These are phyloP conservation scores for Pocillopora grandis DNA, from an alignment of 92 coral and sea anemone genomes.

Conservation along the genomic window DNA sequence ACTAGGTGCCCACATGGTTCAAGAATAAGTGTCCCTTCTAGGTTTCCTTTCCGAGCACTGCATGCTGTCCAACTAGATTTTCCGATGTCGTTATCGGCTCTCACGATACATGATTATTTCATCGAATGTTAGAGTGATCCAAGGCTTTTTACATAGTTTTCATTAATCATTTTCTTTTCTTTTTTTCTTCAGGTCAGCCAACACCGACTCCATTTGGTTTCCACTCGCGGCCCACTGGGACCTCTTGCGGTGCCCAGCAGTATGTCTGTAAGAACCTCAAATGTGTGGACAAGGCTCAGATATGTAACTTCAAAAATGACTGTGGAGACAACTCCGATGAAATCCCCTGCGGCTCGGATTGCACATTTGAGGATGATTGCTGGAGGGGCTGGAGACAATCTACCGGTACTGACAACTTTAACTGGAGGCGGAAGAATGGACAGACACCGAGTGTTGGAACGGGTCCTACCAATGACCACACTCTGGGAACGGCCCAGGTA, in stretches of 20 bases:
- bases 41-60: no score
- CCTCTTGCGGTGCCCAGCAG: constrained; percentile 81
- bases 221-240: constrained; percentile 95
- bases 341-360: constrained; percentile 89
- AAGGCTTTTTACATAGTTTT: not conserved
- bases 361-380: constrained; percentile 93
- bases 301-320: constrained; percentile 91
- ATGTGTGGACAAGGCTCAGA: constrained; percentile 93
- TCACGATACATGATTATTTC: no score
- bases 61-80: no score
- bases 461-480: constrained; percentile 88
- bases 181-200: constrained; percentile 74
- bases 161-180: not conserved
- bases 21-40: no score
- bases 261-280: constrained; percentile 84
- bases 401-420: constrained; percentile 81
- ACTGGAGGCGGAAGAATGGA: constrained; percentile 87
- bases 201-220: constrained; percentile 94
- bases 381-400: constrained; percentile 96
- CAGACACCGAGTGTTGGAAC: constrained; percentile 76
- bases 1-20: no score
- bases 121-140: not conserved
- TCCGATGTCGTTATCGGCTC: no score
- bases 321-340: constrained; percentile 98
- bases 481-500: constrained; percentile 61